A percentile compares a stretch with the other conserved stretches of the same genome.
phyloP scores from a whole-genome alignment of 2,113 vertebrate genomes.

The Pelecanus crispus region DNA sequence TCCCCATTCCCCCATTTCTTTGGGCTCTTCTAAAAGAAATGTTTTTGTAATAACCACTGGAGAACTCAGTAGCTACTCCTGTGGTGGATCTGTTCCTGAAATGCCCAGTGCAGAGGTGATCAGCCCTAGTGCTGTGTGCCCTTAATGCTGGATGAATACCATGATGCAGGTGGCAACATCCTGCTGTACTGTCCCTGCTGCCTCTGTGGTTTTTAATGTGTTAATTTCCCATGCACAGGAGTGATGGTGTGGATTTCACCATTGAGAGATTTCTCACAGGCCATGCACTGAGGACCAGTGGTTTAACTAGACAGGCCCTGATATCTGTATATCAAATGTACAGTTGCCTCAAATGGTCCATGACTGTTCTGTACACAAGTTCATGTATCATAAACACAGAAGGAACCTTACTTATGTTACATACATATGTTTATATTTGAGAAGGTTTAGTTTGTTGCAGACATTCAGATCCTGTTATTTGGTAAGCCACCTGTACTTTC shows the following conservation, averaged over 20 bases:
- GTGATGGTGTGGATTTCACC: neutral
- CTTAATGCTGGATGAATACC: neutral
- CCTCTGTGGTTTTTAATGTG: neutral
- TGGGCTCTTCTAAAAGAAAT: neutral
- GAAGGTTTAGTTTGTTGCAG: neutral
- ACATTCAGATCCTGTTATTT: neutral
- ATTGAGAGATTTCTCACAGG: neutral
- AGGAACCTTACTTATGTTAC: fast-evolving
- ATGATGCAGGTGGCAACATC: neutral
- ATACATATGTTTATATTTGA: neutral
- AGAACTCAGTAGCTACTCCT: neutral
- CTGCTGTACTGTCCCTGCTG: neutral
- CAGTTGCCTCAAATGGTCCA: neutral
- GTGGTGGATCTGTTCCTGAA: neutral
- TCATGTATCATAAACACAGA: neutral
- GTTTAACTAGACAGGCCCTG: neutral
- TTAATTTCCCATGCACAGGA: neutral
- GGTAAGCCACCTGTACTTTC: neutral
- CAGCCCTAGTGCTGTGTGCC: neutral
- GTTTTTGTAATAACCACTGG: neutral
- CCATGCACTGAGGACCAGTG: neutral
- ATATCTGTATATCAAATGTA: neutral
- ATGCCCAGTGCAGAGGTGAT: neutral
- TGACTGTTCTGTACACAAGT: neutral
- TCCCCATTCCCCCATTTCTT: neutral